A percentile compares a stretch with the other conserved stretches of the same genome.
Evolutionary conservation across 1,140 invertebrate genomes (phyloP).

Genomic region (Nasonia longicornis): DNA sequence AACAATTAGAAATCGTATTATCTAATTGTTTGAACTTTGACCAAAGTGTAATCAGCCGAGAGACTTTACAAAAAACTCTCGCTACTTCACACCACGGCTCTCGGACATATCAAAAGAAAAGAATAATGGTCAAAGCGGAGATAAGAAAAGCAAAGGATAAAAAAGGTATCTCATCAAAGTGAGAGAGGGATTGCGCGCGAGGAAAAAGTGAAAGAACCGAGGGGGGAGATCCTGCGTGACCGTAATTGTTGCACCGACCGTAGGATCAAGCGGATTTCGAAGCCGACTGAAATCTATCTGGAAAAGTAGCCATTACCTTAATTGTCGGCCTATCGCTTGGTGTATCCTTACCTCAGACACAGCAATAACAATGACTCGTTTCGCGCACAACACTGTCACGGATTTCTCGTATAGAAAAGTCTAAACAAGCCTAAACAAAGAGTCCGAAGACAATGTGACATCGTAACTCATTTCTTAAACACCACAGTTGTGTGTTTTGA

Average conservation of each 20-base stretch:
- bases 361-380: too few species aligned
- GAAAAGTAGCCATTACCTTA: background rate
- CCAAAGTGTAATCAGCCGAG: too few species aligned
- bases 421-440: background rate
- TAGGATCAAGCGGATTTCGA: background rate
- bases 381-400: background rate
- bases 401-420: too few species aligned
- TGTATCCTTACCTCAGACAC: background rate
- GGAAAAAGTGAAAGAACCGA: background rate
- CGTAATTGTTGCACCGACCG: background rate
- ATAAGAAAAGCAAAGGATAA: background rate
- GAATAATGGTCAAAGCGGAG: too few species aligned
- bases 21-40: too few species aligned
- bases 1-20: too few species aligned
- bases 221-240: background rate
- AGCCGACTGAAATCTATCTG: conserved; percentile 1
- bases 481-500: background rate
- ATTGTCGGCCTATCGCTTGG: background rate
- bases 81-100: too few species aligned
- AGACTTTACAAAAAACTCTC: too few species aligned
- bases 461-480: background rate
- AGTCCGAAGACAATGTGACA: background rate
- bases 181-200: background rate
- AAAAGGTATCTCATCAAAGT: background rate
- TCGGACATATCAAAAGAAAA: too few species aligned